Base-by-base conservation (phyloP, 1,140 invertebrate genomes). In the Planococcus citri region DNA sequence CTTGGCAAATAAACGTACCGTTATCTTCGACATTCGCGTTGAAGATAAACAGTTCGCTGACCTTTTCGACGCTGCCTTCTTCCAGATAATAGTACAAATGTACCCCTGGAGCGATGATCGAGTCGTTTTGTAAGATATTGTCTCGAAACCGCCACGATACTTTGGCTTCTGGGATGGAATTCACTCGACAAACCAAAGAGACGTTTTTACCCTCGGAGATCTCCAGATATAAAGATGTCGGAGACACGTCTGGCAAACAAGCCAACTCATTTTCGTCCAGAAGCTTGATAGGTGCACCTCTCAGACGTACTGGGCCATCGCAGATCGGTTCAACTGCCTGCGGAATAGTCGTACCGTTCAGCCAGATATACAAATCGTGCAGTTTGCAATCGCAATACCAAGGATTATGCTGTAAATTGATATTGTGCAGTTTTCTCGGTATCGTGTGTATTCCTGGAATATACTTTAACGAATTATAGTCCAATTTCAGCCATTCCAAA, bases 351-450 rank as follows among this genome's bases (percentile, higher is more conserved):
- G 86, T 87, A 74, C 85, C 84, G 27, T 83, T 79, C 70, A 95
- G 80, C 92, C 92, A 95, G 24, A 81, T 78, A 71, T 90, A 84
- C 73, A 95, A 79, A 72, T 88, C 85, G 51, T 87, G 78, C 60
- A 94, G 79, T 69, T 85, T 83, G 76, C 92, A 95, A 76, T 94
- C 90, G 77, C 92, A 95, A 60, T 85, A 82, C 92, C 92, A 95
- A 60, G 89, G 86, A 81, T 95, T 95, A 74, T 87, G 87, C 75
- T 94, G 87, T 25, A 95, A 79, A 69, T 88, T 86, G 27, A 94
- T 82, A 41, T 88, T 89, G 71, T 89, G 85, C 38, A 94, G 78
- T 60, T 83, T 83, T 70, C 86, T 83, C 1, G 88, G 87, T 38
- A 93, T 80, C 71, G 89, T 85, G 71, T 85, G 81, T 29, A 80